phyloP scores from a whole-genome alignment of 2,113 vertebrate species.

The Elaphurus davidianus region DNA sequence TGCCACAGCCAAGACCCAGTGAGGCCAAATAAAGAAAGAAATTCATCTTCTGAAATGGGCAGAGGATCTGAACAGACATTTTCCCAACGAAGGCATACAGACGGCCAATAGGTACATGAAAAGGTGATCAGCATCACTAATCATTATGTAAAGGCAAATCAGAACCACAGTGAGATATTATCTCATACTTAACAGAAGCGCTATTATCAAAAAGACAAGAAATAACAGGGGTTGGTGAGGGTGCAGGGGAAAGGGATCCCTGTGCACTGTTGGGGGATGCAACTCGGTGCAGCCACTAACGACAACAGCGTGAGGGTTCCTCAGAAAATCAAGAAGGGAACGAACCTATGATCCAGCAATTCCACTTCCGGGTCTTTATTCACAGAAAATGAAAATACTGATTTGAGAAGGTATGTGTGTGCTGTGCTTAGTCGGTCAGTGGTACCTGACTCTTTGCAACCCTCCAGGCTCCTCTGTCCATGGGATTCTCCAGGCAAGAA shows the following conservation, averaged over 20 bases:
- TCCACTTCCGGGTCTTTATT: not conserved
- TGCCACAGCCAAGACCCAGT: not conserved
- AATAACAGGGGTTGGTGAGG: not conserved
- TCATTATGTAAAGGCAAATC: not conserved
- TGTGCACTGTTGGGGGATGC: not conserved
- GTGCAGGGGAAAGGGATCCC: not conserved
- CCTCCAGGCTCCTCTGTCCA: not conserved
- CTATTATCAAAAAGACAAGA: not conserved
- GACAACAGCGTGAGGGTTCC: not conserved
- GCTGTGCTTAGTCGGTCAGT: not conserved
- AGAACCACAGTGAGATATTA: not conserved
- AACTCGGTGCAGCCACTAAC: not conserved
- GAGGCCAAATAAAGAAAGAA: not conserved
- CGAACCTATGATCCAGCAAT: not conserved
- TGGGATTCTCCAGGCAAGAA: not conserved
- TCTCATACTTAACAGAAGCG: not conserved
- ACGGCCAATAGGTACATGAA: not conserved
- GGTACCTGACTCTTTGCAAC: not conserved
- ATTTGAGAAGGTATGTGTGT: not conserved
- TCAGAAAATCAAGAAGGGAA: not conserved
- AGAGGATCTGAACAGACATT: not conserved
- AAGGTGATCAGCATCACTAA: not conserved
- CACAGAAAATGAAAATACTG: not conserved
- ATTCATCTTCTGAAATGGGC: not conserved
- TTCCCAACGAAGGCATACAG: not conserved